Percentiles rank a stretch among this genome's conserved stretches.
Evolutionary conservation across 2,888 invertebrate genomes (phyloP).

Genomic region (Ochropacha duplaris): DNA sequence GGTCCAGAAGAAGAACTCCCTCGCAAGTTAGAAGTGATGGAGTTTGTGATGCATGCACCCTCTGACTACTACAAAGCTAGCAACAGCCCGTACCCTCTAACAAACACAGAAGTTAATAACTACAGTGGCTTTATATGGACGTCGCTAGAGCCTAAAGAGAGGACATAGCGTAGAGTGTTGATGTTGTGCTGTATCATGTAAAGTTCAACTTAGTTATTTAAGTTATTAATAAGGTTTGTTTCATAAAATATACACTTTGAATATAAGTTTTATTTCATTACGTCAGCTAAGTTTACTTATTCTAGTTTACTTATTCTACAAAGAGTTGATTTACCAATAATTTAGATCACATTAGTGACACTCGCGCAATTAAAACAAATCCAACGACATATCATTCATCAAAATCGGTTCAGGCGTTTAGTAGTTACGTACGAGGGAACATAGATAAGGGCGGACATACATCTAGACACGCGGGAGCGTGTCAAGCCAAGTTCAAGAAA

Average conservation of each 20-base stretch:
- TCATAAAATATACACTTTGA: background rate
- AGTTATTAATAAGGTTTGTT: background rate
- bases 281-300: too few species aligned
- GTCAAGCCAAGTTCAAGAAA: too few species aligned
- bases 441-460: too few species aligned
- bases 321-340: too few species aligned
- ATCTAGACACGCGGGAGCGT: too few species aligned
- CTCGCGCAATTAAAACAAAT: too few species aligned
- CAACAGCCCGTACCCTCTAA: slow-evolving; percentile 88
- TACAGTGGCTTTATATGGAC: slow-evolving; percentile 86
- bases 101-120: slow-evolving; percentile 70
- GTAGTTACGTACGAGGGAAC: too few species aligned
- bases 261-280: background rate
- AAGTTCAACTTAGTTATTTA: background rate
- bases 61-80: slow-evolving; percentile 93
- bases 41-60: slow-evolving; percentile 96
- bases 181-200: background rate
- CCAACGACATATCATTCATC: too few species aligned
- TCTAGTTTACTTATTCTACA: too few species aligned
- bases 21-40: slow-evolving; percentile 92
- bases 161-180: slow-evolving; percentile 33
- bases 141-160: slow-evolving; percentile 77
- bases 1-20: slow-evolving; percentile 96
- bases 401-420: too few species aligned
- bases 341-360: too few species aligned